These are phyloP conservation scores for Drosophila quadrilineata DNA, from an alignment of 1,140 invertebrate species.

Conservation along the genomic window DNA sequence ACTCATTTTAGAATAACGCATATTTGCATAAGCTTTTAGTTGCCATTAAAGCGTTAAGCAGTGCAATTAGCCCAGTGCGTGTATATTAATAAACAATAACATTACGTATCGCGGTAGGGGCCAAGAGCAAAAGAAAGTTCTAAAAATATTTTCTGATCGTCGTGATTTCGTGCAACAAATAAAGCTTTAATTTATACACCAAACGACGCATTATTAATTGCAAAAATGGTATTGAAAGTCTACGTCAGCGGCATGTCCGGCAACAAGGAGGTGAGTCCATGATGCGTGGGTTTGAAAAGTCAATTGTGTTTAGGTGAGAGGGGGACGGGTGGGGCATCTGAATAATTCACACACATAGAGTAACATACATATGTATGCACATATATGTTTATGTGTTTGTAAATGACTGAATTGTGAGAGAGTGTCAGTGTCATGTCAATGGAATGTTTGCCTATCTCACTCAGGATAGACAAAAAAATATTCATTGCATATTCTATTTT, in stretches of 20 bases:
- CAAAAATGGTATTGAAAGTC: slow-evolving; percentile 92
- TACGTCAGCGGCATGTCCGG: slow-evolving; percentile 94
- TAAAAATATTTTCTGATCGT: slow-evolving; percentile 69
- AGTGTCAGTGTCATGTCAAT: slow-evolving; percentile 64
- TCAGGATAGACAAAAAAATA: slow-evolving; percentile 32
- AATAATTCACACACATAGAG: background rate
- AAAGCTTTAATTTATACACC: slow-evolving; percentile 40
- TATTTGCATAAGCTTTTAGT: slow-evolving; percentile 33
- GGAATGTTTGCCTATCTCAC: slow-evolving; percentile 59
- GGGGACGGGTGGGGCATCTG: slow-evolving; percentile 27
- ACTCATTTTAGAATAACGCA: slow-evolving; percentile 33
- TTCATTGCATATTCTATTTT: slow-evolving; percentile 24
- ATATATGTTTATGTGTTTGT: background rate
- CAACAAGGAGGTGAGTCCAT: slow-evolving; percentile 90
- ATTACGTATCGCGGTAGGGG: slow-evolving; percentile 62
- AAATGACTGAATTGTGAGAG: slow-evolving; percentile 17
- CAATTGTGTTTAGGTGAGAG: too few relatives aligned
- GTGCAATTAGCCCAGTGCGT: slow-evolving; percentile 51
- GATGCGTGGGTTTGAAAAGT: slow-evolving; percentile 20
- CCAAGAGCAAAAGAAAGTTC: slow-evolving; percentile 51
- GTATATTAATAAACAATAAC: slow-evolving; percentile 37
- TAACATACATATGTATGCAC: background rate
- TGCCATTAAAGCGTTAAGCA: slow-evolving; percentile 11
- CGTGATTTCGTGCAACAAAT: slow-evolving; percentile 46
- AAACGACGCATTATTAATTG: slow-evolving; percentile 34